These are phyloP conservation scores for Julus scandinavius DNA, from an alignment of 2,888 invertebrate species.

Conservation along the genomic window DNA sequence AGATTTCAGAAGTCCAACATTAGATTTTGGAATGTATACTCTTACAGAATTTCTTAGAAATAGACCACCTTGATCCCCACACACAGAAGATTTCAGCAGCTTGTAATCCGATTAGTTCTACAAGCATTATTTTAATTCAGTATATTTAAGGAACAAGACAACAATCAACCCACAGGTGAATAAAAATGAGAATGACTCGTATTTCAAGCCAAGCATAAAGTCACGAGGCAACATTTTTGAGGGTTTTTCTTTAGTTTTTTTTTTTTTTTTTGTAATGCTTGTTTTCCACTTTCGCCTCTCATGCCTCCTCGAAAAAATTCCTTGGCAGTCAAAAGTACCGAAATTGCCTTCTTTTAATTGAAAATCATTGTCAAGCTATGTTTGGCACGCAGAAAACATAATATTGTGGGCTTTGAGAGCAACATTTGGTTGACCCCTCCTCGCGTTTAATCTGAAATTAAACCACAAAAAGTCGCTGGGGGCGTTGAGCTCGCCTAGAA, in stretches of 20 bases:
- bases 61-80: no score
- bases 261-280: not conserved
- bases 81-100: not conserved
- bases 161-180: not conserved
- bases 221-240: not conserved
- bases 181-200: not conserved
- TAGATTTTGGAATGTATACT: no score
- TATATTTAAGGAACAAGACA: not conserved
- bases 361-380: not conserved
- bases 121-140: not conserved
- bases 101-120: not conserved
- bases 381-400: not conserved
- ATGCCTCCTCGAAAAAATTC: not conserved
- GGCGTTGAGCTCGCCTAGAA: not conserved
- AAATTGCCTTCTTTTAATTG: slow-evolving; percentile 1
- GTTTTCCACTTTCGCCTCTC: not conserved
- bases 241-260: no score
- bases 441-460: not conserved
- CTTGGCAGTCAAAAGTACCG: not conserved
- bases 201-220: not conserved
- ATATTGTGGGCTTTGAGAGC: not conserved
- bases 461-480: not conserved
- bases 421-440: not conserved
- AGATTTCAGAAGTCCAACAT: no score
- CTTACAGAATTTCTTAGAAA: no score